Evolutionary conservation across 2,888 invertebrate species (phyloP).

Genomic region (Ecliptopera silaceata): DNA sequence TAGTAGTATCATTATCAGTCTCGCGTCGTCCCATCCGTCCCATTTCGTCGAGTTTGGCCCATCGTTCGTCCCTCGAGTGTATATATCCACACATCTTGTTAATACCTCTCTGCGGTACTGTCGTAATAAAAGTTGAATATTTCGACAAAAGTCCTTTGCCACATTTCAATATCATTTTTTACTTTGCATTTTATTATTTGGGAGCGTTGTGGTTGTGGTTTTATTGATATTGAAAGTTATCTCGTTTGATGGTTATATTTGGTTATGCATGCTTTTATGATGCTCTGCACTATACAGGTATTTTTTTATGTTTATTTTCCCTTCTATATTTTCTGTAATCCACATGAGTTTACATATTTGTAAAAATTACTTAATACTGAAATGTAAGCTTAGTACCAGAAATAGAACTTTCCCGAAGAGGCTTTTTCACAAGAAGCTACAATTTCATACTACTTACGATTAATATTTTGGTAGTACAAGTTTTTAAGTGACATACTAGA

Average conservation of each 20-base stretch:
- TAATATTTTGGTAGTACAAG: too few relatives aligned
- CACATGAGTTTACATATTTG: too few relatives aligned
- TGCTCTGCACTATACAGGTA: background rate
- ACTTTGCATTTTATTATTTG: slow-evolving; percentile 27
- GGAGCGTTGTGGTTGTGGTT: slow-evolving; percentile 15
- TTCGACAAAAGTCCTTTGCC: slow-evolving; percentile 41
- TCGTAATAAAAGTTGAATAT: slow-evolving; percentile 46
- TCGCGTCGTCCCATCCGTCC: slow-evolving; percentile 19
- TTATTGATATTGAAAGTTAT: slow-evolving; percentile 9
- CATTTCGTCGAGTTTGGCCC: slow-evolving; percentile 12
- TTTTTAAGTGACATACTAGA: too few relatives aligned
- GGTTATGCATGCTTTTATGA: background rate
- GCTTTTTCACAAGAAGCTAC: too few relatives aligned
- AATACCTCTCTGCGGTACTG: slow-evolving; percentile 38
- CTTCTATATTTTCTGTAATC: too few relatives aligned
- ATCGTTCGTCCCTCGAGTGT: slow-evolving; percentile 23
- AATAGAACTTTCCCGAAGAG: too few relatives aligned
- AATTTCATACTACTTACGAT: too few relatives aligned
- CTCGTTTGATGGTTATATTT: slow-evolving; percentile 7
- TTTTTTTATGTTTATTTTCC: background rate
- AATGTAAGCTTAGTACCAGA: too few relatives aligned
- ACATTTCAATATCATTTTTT: slow-evolving; percentile 31
- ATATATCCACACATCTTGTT: slow-evolving; percentile 30
- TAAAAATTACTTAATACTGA: too few relatives aligned
- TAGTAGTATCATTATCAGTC: slow-evolving; percentile 24